These are phyloP conservation scores for Diplosoma virens DNA, from an alignment of 23 tunicate genomes.

Conservation along the genomic window DNA sequence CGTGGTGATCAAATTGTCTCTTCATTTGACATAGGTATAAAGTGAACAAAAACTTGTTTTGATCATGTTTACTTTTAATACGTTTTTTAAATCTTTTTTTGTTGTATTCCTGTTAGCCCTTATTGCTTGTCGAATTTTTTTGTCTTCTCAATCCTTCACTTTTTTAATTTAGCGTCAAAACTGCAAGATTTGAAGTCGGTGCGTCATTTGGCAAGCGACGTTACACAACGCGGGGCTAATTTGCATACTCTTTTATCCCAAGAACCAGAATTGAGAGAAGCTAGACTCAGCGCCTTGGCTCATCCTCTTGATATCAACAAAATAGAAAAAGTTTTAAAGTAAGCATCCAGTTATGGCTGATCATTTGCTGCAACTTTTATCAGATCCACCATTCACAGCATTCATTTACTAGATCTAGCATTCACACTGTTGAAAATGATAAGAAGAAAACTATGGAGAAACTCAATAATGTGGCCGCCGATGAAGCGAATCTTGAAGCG, in stretches of 20 bases:
- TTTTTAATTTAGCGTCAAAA: conserved; percentile 47
- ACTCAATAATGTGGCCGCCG: conserved; percentile 88
- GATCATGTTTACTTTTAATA: too few relatives aligned
- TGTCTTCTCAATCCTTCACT: too few relatives aligned
- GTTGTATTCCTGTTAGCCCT: too few relatives aligned
- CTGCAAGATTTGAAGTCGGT: conserved; percentile 83
- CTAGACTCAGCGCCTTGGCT: conserved; percentile 58
- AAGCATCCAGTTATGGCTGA: too few relatives aligned
- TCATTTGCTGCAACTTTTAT: too few relatives aligned
- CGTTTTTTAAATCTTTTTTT: too few relatives aligned
- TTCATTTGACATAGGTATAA: conserved; percentile 80
- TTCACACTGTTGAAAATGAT: conserved; percentile 58
- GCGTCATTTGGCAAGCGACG: conserved; percentile 75
- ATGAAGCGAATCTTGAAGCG: conserved; percentile 85
- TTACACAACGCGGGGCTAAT: conserved; percentile 78
- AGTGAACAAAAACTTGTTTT: too few relatives aligned
- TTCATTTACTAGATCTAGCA: conserved; percentile 67
- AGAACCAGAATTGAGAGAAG: conserved; percentile 72
- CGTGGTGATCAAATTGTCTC: conserved; percentile 28
- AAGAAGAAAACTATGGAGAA: conserved; percentile 66
- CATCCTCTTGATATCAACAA: conserved; percentile 84
- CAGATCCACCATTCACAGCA: too few relatives aligned
- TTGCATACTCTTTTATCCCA: conserved; percentile 66
- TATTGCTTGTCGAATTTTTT: too few relatives aligned
- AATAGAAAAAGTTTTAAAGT: conserved; percentile 80